Percentiles rank a stretch among this genome's conserved stretches.
These are phyloP conservation scores for Cheilosia variabilis DNA, from an alignment of 2,888 invertebrate species.

Conservation along the genomic window DNA sequence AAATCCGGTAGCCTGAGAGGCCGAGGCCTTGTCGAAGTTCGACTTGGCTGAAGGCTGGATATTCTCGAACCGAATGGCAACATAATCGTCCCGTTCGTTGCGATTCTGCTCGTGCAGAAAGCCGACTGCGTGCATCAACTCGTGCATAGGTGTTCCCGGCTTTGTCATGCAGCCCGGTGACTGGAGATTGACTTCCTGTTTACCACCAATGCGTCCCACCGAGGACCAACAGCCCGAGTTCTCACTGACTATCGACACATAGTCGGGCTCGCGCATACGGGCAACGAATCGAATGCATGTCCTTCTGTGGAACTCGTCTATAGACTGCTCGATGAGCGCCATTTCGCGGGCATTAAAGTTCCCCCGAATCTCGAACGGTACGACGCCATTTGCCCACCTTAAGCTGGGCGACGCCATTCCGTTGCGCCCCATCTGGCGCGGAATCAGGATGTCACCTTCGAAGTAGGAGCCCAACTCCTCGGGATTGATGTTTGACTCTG, in stretches of 20 bases:
- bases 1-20: constrained; percentile 86
- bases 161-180: constrained; percentile 89
- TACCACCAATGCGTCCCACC: constrained; percentile 88
- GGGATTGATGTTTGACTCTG: constrained; percentile 86
- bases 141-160: constrained; percentile 90
- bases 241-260: constrained; percentile 87
- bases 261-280: constrained; percentile 87
- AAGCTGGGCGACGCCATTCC: constrained; percentile 86
- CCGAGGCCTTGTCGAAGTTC: constrained; percentile 89
- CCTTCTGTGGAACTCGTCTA: constrained; percentile 89
- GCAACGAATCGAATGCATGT: constrained; percentile 91
- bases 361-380: constrained; percentile 89
- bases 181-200: constrained; percentile 89
- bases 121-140: constrained; percentile 91
- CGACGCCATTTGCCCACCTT: constrained; percentile 88
- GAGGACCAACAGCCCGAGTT: constrained; percentile 92
- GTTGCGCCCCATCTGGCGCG: constrained; percentile 84
- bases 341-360: constrained; percentile 86
- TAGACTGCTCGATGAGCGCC: constrained; percentile 87
- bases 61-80: constrained; percentile 88
- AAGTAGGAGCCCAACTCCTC: constrained; percentile 91
- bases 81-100: constrained; percentile 89
- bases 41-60: constrained; percentile 87
- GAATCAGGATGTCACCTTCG: constrained; percentile 91
- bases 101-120: constrained; percentile 93